A percentile compares a stretch with the other conserved stretches of the same genome.
These are phyloP conservation scores for Cecidostiba fungosa DNA, from an alignment of 2,888 invertebrate species.

Conservation along the genomic window DNA sequence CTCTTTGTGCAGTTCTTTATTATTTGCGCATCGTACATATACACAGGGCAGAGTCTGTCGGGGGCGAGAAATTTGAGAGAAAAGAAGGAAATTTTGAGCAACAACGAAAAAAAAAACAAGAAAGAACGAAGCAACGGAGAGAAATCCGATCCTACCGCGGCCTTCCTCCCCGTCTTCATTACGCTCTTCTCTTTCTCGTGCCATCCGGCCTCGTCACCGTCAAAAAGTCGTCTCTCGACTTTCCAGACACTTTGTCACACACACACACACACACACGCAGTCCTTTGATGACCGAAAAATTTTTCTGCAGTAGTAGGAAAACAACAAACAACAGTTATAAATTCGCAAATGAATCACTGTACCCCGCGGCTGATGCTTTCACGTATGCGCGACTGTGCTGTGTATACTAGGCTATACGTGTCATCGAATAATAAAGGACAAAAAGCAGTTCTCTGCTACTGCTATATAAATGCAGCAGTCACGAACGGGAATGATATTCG, in stretches of 20 bases:
- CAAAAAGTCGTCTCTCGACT: neutral
- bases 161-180: conserved; percentile 52
- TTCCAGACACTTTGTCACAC: no score
- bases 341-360: conserved; percentile 54
- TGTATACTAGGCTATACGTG: neutral
- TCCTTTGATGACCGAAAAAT: neutral
- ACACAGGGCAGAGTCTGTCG: neutral
- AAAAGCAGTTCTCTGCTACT: neutral
- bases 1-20: neutral
- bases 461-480: neutral
- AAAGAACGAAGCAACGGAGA: conserved; percentile 8
- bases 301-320: neutral
- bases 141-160: conserved; percentile 48
- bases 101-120: conserved; percentile 5
- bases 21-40: neutral
- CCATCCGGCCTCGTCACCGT: neutral
- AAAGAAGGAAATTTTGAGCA: conserved; percentile 41
- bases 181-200: conserved; percentile 12
- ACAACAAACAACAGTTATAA: conserved; percentile 15
- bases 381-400: neutral
- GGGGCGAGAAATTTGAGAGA: conserved; percentile 40
- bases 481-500: conserved; percentile 69
- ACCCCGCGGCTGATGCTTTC: conserved; percentile 16
- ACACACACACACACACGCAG: neutral
- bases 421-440: neutral